Conservation (phyloP, 2,888 invertebrate species). For the Phania funesta region DNA sequence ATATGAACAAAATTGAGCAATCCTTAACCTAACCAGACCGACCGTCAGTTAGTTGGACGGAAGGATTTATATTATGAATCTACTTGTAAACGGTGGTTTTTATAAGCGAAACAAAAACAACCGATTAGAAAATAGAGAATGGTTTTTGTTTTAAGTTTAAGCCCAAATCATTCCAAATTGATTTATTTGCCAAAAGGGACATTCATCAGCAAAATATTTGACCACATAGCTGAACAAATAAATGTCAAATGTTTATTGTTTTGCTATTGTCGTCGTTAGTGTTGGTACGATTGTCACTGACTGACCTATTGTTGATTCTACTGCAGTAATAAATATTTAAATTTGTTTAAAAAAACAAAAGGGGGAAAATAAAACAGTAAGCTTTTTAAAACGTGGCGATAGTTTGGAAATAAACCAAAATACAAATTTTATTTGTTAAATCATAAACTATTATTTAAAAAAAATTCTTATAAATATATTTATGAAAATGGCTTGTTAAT, state of each 20-base stretch:
- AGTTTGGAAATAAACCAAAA: constrained; percentile 33
- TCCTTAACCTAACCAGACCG: no score
- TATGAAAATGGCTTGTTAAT: not conserved
- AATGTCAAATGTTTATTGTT: constrained; percentile 63
- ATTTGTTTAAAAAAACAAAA: constrained; percentile 30
- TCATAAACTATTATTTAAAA: not conserved
- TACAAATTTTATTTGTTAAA: not conserved
- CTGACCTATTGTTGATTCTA: constrained; percentile 30
- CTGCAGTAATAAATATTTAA: constrained; percentile 65
- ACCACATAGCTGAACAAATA: constrained; percentile 50
- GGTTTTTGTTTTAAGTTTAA: constrained; percentile 19
- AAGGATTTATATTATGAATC: not conserved
- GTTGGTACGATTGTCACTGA: constrained; percentile 1
- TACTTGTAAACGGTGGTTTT: not conserved
- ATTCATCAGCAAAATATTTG: constrained; percentile 58
- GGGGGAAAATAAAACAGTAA: not conserved
- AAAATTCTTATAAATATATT: no score
- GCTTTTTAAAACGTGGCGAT: constrained; percentile 10
- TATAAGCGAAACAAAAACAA: constrained; percentile 8
- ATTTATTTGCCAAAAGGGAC: constrained; percentile 65
- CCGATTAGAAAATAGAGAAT: constrained; percentile 13
- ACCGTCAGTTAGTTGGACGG: not conserved
- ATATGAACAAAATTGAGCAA: constrained; percentile 35
- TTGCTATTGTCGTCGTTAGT: constrained; percentile 28
- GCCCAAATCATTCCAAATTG: constrained; percentile 60